Evolutionary conservation across 2,113 vertebrate genomes (phyloP).

Genomic region (Labeo rohita): DNA sequence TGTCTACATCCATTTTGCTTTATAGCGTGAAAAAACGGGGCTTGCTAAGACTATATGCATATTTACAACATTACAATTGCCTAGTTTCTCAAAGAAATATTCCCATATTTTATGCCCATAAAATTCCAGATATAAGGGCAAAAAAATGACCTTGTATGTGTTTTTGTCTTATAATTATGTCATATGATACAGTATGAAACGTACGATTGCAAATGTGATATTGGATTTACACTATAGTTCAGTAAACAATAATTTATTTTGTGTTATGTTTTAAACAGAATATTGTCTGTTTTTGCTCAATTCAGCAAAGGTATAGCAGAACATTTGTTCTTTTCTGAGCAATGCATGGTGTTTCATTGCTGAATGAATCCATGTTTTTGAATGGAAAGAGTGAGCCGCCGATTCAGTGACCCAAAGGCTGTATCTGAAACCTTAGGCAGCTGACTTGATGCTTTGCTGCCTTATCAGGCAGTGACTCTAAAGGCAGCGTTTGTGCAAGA

Average conservation of each 20-base stretch:
- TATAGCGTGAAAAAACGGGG: neutral
- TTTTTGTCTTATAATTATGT: no score
- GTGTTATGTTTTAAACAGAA: neutral
- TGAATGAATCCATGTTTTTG: neutral
- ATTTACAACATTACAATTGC: no score
- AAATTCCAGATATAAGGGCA: no score
- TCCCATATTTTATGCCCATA: no score
- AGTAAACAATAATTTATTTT: neutral
- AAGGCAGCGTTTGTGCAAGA: neutral
- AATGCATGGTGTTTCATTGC: neutral
- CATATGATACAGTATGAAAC: no score
- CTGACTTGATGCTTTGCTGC: neutral
- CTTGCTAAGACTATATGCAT: neutral
- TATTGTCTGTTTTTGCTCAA: neutral
- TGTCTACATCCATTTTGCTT: neutral
- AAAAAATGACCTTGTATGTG: no score
- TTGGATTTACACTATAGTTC: neutral
- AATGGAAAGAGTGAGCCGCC: neutral
- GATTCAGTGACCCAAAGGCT: neutral
- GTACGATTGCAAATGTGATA: no score
- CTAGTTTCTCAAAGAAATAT: no score
- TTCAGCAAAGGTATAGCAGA: neutral
- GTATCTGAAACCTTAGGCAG: neutral
- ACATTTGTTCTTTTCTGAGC: neutral
- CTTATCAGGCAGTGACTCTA: neutral